Evolutionary conservation across 1,140 invertebrate species (phyloP), one percentile per base, ranked within the genome.

Genomic region (Leptinotarsa undecemlineata): DNA sequence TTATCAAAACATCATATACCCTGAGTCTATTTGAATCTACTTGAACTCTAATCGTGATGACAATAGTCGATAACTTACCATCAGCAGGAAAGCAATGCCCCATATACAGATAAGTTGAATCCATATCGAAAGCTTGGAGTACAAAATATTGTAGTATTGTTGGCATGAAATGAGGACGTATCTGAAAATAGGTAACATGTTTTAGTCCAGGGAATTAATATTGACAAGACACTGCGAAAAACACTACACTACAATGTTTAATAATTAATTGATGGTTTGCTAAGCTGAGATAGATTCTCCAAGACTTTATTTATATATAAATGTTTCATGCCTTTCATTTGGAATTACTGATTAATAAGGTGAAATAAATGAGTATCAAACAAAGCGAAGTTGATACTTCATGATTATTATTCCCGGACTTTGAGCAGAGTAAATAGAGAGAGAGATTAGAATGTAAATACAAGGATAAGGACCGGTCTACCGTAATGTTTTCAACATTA

Each of bases 151-250:
- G 85, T 95, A 96, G 78, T 91, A 87, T 68, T 91, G 87, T 82
- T 93, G 91, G 81, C 90, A 91, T 8, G 93, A 91, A 80, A 96
- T 95, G 74, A 95, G 84, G 62, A 95, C 91, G 84, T 94, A 95
- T 84, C 94, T 95, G 87, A 48, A 88, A 76, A 63, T 47, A 70
- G 57, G 70, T 57, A 33, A 33, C 6, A 33, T 33, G 33, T 33
- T 33, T 33, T 33, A 8, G 33, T 33, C 33, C 6, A 33, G 1
- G 33, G 33, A 33, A 6, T 33, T 6, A 33, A 33, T 33, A 33
- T 33, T 33, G 1, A 33, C 33, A 33, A 33, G 33, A 33, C 8
- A 6, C 6, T 8, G 8, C 33, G 8, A 2, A 33, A 33, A 33
- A 33, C 33, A 1, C 6, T 33, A 33, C 8, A 33, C 33, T 33